Evolutionary conservation across 2,888 invertebrate species (phyloP).

Genomic region (Hanleya hanleyi): DNA sequence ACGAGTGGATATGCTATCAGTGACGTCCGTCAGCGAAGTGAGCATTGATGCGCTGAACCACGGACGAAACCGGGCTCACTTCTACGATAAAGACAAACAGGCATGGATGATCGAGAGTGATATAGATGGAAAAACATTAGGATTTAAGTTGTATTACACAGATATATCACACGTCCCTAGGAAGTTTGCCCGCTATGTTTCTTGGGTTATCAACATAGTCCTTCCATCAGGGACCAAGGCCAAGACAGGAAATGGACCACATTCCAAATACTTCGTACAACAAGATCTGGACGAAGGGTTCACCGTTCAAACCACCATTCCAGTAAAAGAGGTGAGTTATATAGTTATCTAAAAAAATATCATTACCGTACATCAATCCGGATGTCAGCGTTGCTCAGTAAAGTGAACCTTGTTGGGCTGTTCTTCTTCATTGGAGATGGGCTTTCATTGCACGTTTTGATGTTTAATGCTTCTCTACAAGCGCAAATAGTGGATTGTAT

Average conservation of each 20-base stretch:
- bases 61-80: slow-evolving; percentile 73
- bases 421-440: too few species aligned
- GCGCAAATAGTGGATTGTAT: too few species aligned
- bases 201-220: slow-evolving; percentile 54
- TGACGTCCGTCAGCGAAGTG: slow-evolving; percentile 81
- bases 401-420: too few species aligned
- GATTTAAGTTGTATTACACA: slow-evolving; percentile 79
- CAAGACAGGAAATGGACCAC: slow-evolving; percentile 83
- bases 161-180: slow-evolving; percentile 81
- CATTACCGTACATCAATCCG: neutral
- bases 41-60: slow-evolving; percentile 61
- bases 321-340: slow-evolving; percentile 80
- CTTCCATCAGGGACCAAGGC: slow-evolving; percentile 77
- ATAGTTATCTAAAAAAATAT: neutral
- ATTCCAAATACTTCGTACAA: slow-evolving; percentile 86
- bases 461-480: too few species aligned
- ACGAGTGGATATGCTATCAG: slow-evolving; percentile 83
- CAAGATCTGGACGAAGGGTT: slow-evolving; percentile 86
- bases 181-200: slow-evolving; percentile 79
- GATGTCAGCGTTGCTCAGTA: too few species aligned
- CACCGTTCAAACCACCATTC: slow-evolving; percentile 85
- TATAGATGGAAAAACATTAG: slow-evolving; percentile 83
- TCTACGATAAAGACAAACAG: slow-evolving; percentile 87
- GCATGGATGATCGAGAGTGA: slow-evolving; percentile 87
- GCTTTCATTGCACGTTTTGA: too few species aligned